phyloP scores from a whole-genome alignment of 2,113 vertebrate genomes.

The Orycteropus afer region DNA sequence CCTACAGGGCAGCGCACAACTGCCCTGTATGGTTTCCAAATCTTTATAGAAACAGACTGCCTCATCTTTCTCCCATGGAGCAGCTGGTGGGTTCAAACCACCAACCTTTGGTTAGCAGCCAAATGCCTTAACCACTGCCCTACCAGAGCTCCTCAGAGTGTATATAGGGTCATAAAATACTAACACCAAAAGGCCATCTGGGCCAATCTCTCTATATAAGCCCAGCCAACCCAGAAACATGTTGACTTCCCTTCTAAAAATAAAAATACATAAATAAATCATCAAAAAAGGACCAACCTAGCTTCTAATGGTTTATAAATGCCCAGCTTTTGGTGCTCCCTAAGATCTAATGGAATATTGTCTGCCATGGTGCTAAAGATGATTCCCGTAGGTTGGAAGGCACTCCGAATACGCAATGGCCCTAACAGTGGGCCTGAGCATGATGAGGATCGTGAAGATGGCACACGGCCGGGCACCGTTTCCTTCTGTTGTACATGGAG shows the following conservation, averaged over 20 bases:
- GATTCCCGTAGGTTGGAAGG: neutral
- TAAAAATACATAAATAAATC: neutral
- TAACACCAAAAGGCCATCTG: neutral
- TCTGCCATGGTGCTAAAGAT: neutral
- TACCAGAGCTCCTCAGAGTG: too few species aligned
- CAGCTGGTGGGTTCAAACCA: too few species aligned
- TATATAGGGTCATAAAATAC: neutral
- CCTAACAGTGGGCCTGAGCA: too few species aligned
- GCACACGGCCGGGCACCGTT: neutral
- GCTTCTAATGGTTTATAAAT: neutral
- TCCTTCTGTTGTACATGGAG: neutral
- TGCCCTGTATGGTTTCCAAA: too few species aligned
- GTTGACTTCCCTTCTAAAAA: neutral
- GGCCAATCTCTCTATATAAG: neutral
- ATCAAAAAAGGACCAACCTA: neutral
- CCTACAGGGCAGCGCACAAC: too few species aligned
- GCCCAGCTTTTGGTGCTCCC: neutral
- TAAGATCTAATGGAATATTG: neutral
- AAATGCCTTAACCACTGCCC: too few species aligned
- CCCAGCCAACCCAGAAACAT: neutral
- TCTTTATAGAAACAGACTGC: too few species aligned
- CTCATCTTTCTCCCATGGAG: too few species aligned
- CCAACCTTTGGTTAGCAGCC: too few species aligned
- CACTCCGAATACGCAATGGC: neutral
- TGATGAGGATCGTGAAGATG: too few species aligned